Evolutionary conservation across 2,888 invertebrate genomes (phyloP).

Genomic region (Lasioglossum zephyrum): DNA sequence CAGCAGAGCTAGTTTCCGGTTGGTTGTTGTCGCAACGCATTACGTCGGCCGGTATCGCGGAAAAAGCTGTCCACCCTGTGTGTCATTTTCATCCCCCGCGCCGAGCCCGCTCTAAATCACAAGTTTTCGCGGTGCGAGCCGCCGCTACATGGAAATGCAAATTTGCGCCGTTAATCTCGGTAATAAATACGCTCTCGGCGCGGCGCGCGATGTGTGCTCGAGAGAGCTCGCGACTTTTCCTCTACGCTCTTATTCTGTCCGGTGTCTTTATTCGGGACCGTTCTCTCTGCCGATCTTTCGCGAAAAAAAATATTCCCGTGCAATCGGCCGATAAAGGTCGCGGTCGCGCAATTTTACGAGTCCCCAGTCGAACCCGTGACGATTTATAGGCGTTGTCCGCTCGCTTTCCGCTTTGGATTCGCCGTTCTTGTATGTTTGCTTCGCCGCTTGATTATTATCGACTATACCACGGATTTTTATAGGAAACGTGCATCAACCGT

Average conservation of each 20-base stretch:
- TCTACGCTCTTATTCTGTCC: background rate
- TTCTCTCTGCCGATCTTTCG: conserved; percentile 1
- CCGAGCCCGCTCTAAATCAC: conserved; percentile 61
- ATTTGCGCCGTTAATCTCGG: conserved; percentile 68
- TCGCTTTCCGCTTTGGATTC: background rate
- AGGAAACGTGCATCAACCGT: too few species aligned
- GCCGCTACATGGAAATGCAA: conserved; percentile 65
- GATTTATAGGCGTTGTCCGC: background rate
- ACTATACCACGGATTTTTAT: background rate
- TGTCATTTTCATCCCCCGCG: conserved; percentile 12
- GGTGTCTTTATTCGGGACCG: background rate
- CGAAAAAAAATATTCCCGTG: background rate
- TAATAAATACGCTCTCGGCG: conserved; percentile 60
- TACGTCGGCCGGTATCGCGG: conserved; percentile 32
- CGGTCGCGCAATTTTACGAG: background rate
- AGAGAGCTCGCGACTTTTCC: background rate
- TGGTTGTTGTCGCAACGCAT: background rate
- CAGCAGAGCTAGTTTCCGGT: background rate
- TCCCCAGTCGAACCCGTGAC: background rate
- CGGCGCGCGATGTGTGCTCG: background rate
- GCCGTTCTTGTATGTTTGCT: background rate
- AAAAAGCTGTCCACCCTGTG: conserved; percentile 22
- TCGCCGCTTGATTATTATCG: background rate
- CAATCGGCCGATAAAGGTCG: conserved; percentile 1
- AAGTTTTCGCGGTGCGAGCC: conserved; percentile 62